Conservation (phyloP, 92 coral and sea anemone genomes). For the Meandrina meandrites region DNA sequence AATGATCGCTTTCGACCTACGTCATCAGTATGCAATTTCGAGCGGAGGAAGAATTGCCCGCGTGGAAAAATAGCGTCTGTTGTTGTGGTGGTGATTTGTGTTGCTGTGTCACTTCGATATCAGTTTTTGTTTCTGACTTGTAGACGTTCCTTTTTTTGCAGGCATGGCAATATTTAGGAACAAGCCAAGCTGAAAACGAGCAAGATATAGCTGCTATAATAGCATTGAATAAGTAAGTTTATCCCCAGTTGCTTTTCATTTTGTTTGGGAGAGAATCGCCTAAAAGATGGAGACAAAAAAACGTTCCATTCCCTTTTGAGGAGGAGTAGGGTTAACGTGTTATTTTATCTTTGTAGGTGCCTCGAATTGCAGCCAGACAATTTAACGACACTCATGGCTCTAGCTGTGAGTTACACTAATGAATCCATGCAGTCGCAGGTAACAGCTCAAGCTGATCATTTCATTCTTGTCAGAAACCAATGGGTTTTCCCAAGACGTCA, state of each 20-base stretch:
- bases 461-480: background rate
- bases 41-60: background rate
- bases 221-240: slow-evolving; percentile 86
- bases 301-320: background rate
- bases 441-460: background rate
- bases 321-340: background rate
- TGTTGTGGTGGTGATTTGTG: background rate
- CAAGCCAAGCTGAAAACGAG: slow-evolving; percentile 98
- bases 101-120: background rate
- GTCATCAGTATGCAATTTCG: background rate
- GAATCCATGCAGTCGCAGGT: slow-evolving; percentile 99
- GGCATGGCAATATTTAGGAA: slow-evolving; percentile 99
- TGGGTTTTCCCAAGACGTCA: background rate
- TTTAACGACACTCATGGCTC: slow-evolving; percentile 88
- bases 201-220: slow-evolving; percentile 91
- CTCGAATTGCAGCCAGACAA: slow-evolving; percentile 81
- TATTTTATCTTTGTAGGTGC: slow-evolving; percentile 56
- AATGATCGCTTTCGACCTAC: too few relatives aligned
- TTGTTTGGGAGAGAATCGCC: too few relatives aligned
- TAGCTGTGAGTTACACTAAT: slow-evolving; percentile 96
- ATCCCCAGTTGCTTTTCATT: too few relatives aligned
- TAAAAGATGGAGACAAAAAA: background rate
- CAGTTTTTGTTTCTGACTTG: background rate
- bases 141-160: slow-evolving; percentile 13
- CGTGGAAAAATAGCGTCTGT: too few relatives aligned